Conservation (phyloP, 2,888 invertebrate species). For the Eupithecia dodoneata region DNA sequence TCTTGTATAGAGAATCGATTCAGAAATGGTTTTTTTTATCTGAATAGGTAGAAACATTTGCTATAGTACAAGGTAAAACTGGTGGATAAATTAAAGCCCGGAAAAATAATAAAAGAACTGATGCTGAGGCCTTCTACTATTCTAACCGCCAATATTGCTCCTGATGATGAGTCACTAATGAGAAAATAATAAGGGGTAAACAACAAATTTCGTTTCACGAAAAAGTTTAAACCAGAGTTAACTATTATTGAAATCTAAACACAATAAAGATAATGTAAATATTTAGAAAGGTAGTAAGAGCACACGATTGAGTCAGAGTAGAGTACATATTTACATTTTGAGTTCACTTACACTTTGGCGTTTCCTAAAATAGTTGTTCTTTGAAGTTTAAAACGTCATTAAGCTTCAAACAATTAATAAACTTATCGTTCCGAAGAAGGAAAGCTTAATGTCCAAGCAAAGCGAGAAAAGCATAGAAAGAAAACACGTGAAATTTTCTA, state of each 20-base stretch:
- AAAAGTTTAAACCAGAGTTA: not conserved
- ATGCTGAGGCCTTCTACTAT: not conserved
- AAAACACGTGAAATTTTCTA: no score
- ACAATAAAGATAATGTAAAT: constrained; percentile 3
- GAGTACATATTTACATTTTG: not conserved
- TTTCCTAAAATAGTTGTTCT: not conserved
- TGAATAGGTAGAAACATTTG: constrained; percentile 1
- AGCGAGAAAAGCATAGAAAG: not conserved
- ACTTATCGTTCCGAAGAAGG: not conserved
- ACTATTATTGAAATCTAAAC: not conserved
- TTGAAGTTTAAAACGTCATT: not conserved
- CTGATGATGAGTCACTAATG: not conserved
- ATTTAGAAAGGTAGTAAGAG: constrained; percentile 8
- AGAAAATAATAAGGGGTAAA: not conserved
- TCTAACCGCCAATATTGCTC: not conserved
- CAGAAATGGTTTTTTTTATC: constrained; percentile 12
- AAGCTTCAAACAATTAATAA: not conserved
- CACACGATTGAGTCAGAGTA: not conserved
- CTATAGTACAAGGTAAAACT: not conserved
- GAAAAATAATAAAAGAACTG: not conserved
- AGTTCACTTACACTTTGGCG: not conserved
- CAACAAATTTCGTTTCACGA: not conserved
- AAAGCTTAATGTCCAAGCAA: not conserved
- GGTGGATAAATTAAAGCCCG: not conserved
- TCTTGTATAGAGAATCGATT: not conserved